phyloP scores from a whole-genome alignment of 2,888 invertebrate species.

The Willowsia nigromaculata region DNA sequence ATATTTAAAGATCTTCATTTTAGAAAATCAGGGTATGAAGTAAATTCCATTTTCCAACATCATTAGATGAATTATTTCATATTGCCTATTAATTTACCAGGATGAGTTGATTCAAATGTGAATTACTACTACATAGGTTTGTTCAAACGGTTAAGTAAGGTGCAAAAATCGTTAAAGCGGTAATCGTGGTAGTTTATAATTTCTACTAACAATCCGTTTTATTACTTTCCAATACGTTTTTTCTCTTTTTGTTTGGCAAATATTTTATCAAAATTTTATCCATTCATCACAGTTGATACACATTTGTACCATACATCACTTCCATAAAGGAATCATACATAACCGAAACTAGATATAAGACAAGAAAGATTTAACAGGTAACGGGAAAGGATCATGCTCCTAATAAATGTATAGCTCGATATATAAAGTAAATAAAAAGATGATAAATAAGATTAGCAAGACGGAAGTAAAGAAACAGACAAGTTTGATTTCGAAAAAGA shows the following conservation, averaged over 20 bases:
- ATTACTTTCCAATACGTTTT: neutral
- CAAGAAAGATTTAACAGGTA: constrained; percentile 41
- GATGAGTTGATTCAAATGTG: too few relatives aligned
- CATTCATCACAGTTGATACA: constrained; percentile 75
- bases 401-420: constrained; percentile 22
- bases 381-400: constrained; percentile 57
- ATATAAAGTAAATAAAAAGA: constrained; percentile 48
- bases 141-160: too few relatives aligned
- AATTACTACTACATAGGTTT: too few relatives aligned
- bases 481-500: constrained; percentile 68
- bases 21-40: too few relatives aligned
- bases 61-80: too few relatives aligned
- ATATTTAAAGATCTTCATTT: too few relatives aligned
- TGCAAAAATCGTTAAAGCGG: too few relatives aligned
- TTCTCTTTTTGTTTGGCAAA: constrained; percentile 7
- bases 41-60: too few relatives aligned
- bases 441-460: constrained; percentile 68
- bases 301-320: constrained; percentile 69
- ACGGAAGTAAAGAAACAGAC: constrained; percentile 66
- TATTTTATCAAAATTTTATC: constrained; percentile 20
- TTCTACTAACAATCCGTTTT: neutral
- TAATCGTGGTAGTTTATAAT: too few relatives aligned
- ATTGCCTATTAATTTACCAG: too few relatives aligned
- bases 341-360: constrained; percentile 39
- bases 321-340: constrained; percentile 44